phyloP scores from a whole-genome alignment of 2,113 vertebrate species.

The Lampris incognitus region DNA sequence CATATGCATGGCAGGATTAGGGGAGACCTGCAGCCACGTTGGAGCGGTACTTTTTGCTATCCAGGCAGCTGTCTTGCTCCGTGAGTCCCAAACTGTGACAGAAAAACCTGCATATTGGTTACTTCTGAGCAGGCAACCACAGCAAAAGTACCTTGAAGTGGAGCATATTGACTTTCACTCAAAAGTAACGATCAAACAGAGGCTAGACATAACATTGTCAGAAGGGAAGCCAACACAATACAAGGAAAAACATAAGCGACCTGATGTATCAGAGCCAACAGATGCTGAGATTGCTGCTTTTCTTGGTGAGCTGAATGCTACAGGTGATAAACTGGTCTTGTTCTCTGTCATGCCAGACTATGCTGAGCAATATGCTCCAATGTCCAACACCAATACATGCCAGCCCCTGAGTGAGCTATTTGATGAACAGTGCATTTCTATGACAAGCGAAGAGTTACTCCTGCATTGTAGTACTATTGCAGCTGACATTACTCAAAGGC shows the following conservation, averaged over 20 bases:
- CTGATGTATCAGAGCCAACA: constrained; percentile 17
- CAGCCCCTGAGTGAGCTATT: constrained; percentile 6
- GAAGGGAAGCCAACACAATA: constrained; percentile 7
- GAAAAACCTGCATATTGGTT: not conserved
- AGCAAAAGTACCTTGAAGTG: constrained; percentile 64
- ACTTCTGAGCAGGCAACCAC: constrained; percentile 82
- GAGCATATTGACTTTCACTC: constrained; percentile 27
- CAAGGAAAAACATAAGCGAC: constrained; percentile 17
- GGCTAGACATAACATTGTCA: constrained; percentile 16
- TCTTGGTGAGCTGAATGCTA: constrained; percentile 7
- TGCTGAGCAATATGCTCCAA: constrained; percentile 1
- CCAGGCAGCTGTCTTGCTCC: not conserved
- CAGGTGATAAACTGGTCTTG: constrained; percentile 1
- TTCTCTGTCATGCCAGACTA: not conserved
- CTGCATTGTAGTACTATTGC: not conserved
- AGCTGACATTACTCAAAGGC: constrained; percentile 1
- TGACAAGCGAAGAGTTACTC: constrained; percentile 2
- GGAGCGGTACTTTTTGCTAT: not conserved
- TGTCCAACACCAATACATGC: not conserved
- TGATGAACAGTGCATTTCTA: not conserved
- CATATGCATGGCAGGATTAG: constrained; percentile 2
- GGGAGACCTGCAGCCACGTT: not conserved
- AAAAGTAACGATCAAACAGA: constrained; percentile 7
- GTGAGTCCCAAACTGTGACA: not conserved
- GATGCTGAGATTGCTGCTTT: constrained; percentile 16